Base-by-base conservation (phyloP, 2,113 vertebrate species). In the Sinocyclocheilus maitianheensis region DNA sequence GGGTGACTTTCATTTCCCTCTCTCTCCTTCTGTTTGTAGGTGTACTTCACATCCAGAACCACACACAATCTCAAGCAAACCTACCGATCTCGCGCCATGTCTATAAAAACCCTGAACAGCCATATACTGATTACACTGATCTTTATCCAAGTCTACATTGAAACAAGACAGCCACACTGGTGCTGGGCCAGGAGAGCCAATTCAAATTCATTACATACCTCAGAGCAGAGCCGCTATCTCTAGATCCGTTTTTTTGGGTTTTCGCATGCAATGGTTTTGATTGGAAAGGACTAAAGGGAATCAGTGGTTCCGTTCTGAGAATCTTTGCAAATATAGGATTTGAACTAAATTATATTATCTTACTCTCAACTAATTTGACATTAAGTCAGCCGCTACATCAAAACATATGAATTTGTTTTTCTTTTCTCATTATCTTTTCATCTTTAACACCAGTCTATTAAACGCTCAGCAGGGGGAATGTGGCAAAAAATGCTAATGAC, bases 1-100 rank as follows among this genome's bases (percentile, higher is more conserved):
- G 65, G 71, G 18, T 85, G 63, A 84, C 76, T 83, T 87, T 82
- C 63, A 78, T 81, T 34, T 71, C 20, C 30, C 82, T 51, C 75
- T 84, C 63, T 76, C 75, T 76, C 80, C 76, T 72, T 22, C 40
- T 81, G 71, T 77, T 87, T 77, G 55, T 62, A 75, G 78, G 40
- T 82, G 8, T 87, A 62, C 48, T 62, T 83, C 85, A 77, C 72
- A 22, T 55, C 30, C 72, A 76, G 80, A 40, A 24, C 46, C 26
- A 48, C 48, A 71, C 24, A 81, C 65, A 75, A 37, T 53, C 60
- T 34, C 37, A 26, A 14, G 55, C 55, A 43, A 40, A 34, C n/a
- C 55, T 34, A 77, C 76, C 43, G 75, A 76, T 83, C 20, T 75
- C 30, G 13, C 2, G n/a, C 46, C 84, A 82, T 65, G 79, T 83